These are phyloP conservation scores for Australoheros facetus DNA, from an alignment of 2,797 vertebrate genomes.

Conservation along the genomic window DNA sequence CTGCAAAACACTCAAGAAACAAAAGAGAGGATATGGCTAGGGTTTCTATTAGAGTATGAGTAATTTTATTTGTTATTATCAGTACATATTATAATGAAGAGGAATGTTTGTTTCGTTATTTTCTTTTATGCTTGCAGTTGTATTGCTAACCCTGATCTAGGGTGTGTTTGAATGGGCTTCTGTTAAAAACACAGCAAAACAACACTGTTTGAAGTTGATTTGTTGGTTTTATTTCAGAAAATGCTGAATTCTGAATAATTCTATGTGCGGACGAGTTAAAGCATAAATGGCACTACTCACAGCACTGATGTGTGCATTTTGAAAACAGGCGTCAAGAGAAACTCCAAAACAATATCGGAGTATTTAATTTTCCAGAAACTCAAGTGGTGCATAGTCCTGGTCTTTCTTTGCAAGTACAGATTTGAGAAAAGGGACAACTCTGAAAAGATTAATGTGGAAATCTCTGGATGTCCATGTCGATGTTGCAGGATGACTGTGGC, in stretches of 20 bases:
- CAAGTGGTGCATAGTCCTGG: slow-evolving; percentile 33
- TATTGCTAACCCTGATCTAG: too few species aligned
- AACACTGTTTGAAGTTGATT: background rate
- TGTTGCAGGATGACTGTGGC: rapidly evolving
- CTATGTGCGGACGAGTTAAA: too few species aligned
- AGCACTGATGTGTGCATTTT: too few species aligned
- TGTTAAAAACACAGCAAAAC: background rate
- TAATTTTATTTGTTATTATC: background rate
- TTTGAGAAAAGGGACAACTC: slow-evolving; percentile 62
- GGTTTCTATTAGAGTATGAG: background rate
- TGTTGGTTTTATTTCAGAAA: background rate
- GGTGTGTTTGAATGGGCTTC: background rate
- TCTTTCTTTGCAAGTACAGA: slow-evolving; percentile 29
- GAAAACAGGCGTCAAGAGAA: too few species aligned
- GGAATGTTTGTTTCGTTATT: background rate
- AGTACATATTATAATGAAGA: background rate
- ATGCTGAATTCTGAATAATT: background rate
- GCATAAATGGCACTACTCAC: too few species aligned
- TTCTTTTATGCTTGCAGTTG: background rate
- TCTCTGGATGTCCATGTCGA: slow-evolving; percentile 63
- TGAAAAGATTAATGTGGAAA: slow-evolving; percentile 76
- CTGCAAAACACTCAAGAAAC: background rate
- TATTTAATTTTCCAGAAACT: slow-evolving; percentile 51
- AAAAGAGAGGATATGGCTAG: background rate
- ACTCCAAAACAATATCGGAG: too few species aligned